Evolutionary conservation across 2,888 invertebrate species (phyloP).

Genomic region (Cephus rjabovi): DNA sequence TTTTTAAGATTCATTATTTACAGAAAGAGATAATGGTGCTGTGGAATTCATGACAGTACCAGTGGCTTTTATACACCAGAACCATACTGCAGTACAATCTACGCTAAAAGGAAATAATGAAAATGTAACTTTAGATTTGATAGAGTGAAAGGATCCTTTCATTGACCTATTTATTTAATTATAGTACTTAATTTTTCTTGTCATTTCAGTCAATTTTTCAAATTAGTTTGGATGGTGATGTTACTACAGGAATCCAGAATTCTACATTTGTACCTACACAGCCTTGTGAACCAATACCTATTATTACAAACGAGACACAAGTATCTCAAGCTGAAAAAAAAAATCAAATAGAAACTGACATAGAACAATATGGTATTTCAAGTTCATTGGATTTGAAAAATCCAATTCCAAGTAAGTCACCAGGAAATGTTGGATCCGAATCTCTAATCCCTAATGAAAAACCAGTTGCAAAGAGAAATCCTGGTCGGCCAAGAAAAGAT

Average conservation of each 20-base stretch:
- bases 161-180: constrained; percentile 2
- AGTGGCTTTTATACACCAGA: constrained; percentile 47
- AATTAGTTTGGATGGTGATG: constrained; percentile 39
- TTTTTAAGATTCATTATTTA: constrained; percentile 15
- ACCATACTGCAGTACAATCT: constrained; percentile 25
- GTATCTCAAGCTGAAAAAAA: constrained; percentile 2
- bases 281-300: constrained; percentile 22
- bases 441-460: not conserved
- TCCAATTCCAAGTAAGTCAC: not conserved
- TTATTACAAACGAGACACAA: constrained; percentile 16
- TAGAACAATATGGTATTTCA: too few species aligned
- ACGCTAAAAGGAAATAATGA: constrained; percentile 36
- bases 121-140: constrained; percentile 35
- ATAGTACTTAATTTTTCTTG: constrained; percentile 14
- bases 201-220: constrained; percentile 45
- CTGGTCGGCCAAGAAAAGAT: constrained; percentile 51
- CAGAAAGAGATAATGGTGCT: constrained; percentile 49
- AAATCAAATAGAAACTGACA: not conserved
- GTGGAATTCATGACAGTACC: constrained; percentile 52
- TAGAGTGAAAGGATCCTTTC: constrained; percentile 19
- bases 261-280: constrained; percentile 29
- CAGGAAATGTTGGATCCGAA: not conserved
- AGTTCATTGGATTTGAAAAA: too few species aligned
- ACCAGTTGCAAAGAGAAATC: constrained; percentile 30
- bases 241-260: constrained; percentile 27